These are phyloP conservation scores for Rhinolophus sinicus DNA, from an alignment of 2,113 vertebrate genomes.

Conservation along the genomic window DNA sequence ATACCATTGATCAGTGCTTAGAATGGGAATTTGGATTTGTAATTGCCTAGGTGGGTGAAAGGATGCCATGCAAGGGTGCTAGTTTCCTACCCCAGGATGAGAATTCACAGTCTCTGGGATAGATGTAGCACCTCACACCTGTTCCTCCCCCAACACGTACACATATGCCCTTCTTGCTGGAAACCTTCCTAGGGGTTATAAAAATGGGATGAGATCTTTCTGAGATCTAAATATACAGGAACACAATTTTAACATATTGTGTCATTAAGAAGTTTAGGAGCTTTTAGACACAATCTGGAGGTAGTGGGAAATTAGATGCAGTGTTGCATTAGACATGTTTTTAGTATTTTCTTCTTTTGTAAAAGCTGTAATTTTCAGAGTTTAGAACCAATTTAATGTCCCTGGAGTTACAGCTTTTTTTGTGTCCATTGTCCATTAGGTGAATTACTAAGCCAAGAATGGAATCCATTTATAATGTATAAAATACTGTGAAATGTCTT, in stretches of 20 bases:
- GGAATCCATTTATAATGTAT: slow-evolving; percentile 89
- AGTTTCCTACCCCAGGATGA: neutral
- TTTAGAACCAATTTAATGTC: slow-evolving; percentile 92
- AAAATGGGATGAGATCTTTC: slow-evolving; percentile 81
- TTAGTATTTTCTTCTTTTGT: slow-evolving; percentile 91
- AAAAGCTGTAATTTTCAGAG: slow-evolving; percentile 91
- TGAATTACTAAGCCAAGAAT: slow-evolving; percentile 90
- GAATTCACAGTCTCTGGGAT: slow-evolving; percentile 34
- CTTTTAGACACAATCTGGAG: slow-evolving; percentile 88
- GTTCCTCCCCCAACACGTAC: neutral
- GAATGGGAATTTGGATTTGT: slow-evolving; percentile 11
- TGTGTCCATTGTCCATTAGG: slow-evolving; percentile 90
- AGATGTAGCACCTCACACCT: neutral
- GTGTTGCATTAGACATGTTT: slow-evolving; percentile 90
- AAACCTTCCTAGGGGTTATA: slow-evolving; percentile 74
- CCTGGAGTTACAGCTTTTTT: slow-evolving; percentile 88
- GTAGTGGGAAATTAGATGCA: slow-evolving; percentile 88
- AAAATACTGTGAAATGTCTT: slow-evolving; percentile 89
- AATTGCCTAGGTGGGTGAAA: neutral
- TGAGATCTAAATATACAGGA: slow-evolving; percentile 86
- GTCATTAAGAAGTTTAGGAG: slow-evolving; percentile 89
- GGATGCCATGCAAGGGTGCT: neutral
- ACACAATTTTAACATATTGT: slow-evolving; percentile 88
- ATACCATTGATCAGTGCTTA: neutral
- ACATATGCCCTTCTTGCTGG: slow-evolving; percentile 15